Percentiles rank a stretch among this genome's conserved stretches.
Conservation (phyloP, 1,140 invertebrate genomes). For the Stegodyphus mimosarum region DNA sequence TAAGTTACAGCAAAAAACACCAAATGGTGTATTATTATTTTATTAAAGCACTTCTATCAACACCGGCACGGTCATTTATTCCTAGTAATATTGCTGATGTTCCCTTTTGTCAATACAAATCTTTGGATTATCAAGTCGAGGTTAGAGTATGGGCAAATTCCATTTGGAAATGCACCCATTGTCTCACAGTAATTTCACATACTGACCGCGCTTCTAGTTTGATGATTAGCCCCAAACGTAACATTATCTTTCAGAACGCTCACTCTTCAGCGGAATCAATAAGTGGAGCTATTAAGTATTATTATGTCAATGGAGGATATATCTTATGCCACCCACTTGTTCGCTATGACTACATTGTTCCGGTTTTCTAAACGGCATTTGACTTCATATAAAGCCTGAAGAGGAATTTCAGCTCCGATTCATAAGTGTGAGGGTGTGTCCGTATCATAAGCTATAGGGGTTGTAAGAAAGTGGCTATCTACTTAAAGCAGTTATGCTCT, state of each 20-base stretch:
- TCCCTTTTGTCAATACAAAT: slow-evolving; percentile 34
- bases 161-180: not conserved
- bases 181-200: slow-evolving; percentile 1
- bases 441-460: not conserved
- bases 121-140: not conserved
- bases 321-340: slow-evolving; percentile 11
- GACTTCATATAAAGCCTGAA: slow-evolving; percentile 6
- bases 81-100: not conserved
- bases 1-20: not conserved
- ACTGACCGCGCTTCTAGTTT: not conserved
- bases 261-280: slow-evolving; percentile 16
- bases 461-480: too few species aligned
- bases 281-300: slow-evolving; percentile 37
- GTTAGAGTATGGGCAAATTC: not conserved
- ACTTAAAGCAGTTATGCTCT: too few species aligned
- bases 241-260: slow-evolving; percentile 22
- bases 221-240: slow-evolving; percentile 25
- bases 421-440: slow-evolving; percentile 43
- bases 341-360: slow-evolving; percentile 1
- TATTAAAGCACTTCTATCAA: slow-evolving; percentile 35
- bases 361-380: not conserved
- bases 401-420: slow-evolving; percentile 15
- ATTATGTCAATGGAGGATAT: slow-evolving; percentile 33
- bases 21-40: slow-evolving; percentile 19
- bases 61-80: not conserved